Evolutionary conservation across 1,140 invertebrate species (phyloP).

Genomic region (Caenorhabditis briggsae): DNA sequence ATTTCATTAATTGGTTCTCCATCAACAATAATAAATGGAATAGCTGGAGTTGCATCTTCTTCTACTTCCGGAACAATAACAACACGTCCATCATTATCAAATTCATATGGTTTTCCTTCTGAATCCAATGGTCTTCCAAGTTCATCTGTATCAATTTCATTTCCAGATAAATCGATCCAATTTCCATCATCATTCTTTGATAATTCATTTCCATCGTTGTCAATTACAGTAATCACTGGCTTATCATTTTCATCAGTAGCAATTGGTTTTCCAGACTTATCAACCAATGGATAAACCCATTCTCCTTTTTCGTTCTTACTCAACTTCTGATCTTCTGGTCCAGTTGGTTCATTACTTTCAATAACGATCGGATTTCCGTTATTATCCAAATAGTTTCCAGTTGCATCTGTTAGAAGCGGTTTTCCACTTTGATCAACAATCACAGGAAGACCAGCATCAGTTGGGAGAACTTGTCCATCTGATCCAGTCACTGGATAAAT

Average conservation of each 20-base stretch:
- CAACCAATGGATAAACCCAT: constrained; percentile 70
- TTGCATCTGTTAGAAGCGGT: constrained; percentile 43
- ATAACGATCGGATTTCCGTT: constrained; percentile 56
- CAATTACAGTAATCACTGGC: constrained; percentile 65
- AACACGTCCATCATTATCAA: constrained; percentile 45
- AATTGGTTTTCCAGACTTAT: constrained; percentile 50
- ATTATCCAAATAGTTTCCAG: constrained; percentile 52
- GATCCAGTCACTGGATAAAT: constrained; percentile 54
- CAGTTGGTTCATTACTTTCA: constrained; percentile 60
- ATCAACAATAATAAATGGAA: constrained; percentile 54
- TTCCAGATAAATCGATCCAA: constrained; percentile 57
- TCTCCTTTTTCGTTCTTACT: constrained; percentile 67
- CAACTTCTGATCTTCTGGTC: constrained; percentile 70
- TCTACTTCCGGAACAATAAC: constrained; percentile 26
- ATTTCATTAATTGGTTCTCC: constrained; percentile 58
- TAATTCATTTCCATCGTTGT: constrained; percentile 56
- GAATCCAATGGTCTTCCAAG: constrained; percentile 58
- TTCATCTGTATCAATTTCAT: constrained; percentile 60
- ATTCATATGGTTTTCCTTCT: constrained; percentile 56
- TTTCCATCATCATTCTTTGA: constrained; percentile 57
- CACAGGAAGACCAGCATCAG: constrained; percentile 31
- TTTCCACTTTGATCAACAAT: constrained; percentile 54
- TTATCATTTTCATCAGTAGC: constrained; percentile 58
- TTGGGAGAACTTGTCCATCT: constrained; percentile 55
- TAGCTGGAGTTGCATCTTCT: constrained; percentile 21